Percentiles rank a stretch among this genome's conserved stretches.
These are phyloP conservation scores for Typhlichthys subterraneus DNA, from an alignment of 2,797 vertebrate genomes.

Conservation along the genomic window DNA sequence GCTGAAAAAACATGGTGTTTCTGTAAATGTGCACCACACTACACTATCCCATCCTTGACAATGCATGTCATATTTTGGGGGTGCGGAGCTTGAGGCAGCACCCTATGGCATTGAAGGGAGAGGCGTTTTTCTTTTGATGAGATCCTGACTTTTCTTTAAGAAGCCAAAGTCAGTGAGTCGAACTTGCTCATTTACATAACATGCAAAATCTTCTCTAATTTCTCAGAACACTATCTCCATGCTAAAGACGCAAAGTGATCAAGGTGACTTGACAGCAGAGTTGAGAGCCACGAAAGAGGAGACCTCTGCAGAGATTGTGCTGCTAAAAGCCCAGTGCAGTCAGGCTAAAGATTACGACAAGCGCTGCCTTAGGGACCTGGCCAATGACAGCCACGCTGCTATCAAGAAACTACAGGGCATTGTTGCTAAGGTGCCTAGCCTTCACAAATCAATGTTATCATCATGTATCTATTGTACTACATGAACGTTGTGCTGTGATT, in stretches of 20 bases:
- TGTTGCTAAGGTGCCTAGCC: slow-evolving; percentile 71
- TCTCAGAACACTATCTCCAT: slow-evolving; percentile 69
- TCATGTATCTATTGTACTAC: no score
- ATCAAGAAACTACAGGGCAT: slow-evolving; percentile 66
- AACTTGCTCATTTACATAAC: neutral
- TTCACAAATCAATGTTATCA: neutral
- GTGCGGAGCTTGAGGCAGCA: no score
- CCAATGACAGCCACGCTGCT: slow-evolving; percentile 64
- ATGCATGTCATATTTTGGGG: no score
- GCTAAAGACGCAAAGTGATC: slow-evolving; percentile 60
- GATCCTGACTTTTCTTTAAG: neutral
- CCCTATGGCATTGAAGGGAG: no score
- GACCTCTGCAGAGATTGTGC: slow-evolving; percentile 59
- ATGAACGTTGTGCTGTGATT: neutral
- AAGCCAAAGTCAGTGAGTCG: neutral
- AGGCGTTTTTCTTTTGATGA: no score
- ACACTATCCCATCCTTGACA: no score
- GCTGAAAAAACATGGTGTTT: no score
- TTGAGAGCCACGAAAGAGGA: slow-evolving; percentile 63
- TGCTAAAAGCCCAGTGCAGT: slow-evolving; percentile 69
- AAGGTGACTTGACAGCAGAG: slow-evolving; percentile 57
- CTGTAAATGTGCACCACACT: no score
- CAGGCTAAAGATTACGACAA: slow-evolving; percentile 49
- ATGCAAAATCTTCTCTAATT: neutral
- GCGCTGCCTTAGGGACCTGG: slow-evolving; percentile 66